Evolutionary conservation across 2,888 invertebrate genomes (phyloP), one percentile per base, ranked within the genome.

Genomic region (Hofmannophila pseudospretella): DNA sequence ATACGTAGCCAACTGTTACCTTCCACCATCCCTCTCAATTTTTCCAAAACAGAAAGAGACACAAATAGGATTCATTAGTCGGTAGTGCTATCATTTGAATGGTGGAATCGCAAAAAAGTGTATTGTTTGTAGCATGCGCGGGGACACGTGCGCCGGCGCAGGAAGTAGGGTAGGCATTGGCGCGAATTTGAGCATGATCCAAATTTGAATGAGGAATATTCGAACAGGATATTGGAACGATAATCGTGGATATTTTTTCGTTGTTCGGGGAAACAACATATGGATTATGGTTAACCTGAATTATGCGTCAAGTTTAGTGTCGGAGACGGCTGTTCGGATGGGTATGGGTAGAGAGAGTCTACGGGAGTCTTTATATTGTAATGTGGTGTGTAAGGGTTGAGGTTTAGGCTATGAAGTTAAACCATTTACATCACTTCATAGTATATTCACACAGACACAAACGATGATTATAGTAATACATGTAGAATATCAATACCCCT

Each of bases 141-240:
- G 47, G 41, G 70, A 75, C 77, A 76, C 76, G 77, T 76, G 77
- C 76, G 67, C 49, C 31, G 34, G 45, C 59, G 58, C 67, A 65
- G 79, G 79, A 77, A 73, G 71, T 72, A 66, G 68, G 76, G 79
- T 71, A 79, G 78, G 76, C 78, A 79, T 80, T 67, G 81, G 67
- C 79, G 81, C 80, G 79, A 81, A 81, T 79, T 75, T 51, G 68
- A 62, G 46, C 55, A 68, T 69, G 67, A 77, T 79, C 63, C 54
- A 67, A 74, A 69, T 70, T 72, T 78, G 62, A 65, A 65, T 54
- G 68, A 52, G 50, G 52, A 52, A 51, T 60, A 49, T 67, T 65
- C 58, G 65, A 65, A 79, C 85, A 80, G 85, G 85, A 86, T 86
- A 84, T 85, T 80, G 81, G 58, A 58, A 64, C 67, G 71, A 75